Base-by-base conservation (phyloP, 1,140 invertebrate species). In the Lucilia sericata region DNA sequence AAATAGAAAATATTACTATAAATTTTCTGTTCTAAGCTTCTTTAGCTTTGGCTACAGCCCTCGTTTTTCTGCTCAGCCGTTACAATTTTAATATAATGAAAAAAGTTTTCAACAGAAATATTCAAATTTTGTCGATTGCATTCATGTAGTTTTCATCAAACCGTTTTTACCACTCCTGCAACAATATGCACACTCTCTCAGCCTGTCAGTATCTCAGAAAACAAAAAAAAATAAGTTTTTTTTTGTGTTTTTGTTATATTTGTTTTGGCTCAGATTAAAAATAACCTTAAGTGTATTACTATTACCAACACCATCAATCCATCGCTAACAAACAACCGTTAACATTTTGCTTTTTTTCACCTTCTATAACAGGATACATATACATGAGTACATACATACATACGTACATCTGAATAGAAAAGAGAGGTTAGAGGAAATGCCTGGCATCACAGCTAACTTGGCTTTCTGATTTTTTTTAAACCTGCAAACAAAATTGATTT, bases 271-370 rank as follows among this genome's bases (percentile, higher is more conserved):
- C 42, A 17, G 74, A 76, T 76, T 76, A 76, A 76, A 76, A 76
- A 76, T 76, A 76, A 17, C 34, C 74, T 76, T 76, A 76, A 76
- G 34, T 42, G 30, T 76, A n/a, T 76, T 76, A 76, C 74, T 34
- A 42, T 36, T 2, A 36, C 14, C 13, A 76, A 76, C 30, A 76
- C 17, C 30, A 76, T 76, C 13, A 36, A 42, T 42, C 74, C 8
- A 21, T 34, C 17, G 0, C 74, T 13, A 36, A 3, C 34, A 76
- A n/a, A 8, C 34, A 76, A 42, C 51, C 74, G n/a, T 0, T n/a
- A n/a, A 9, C 74, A 76, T 76, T 36, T 75, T 75, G 25, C 30
- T 1, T 55, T 55, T 49, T 55, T 13, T 55, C 51, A 55, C 17
- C 51, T 17, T 55, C 17, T 55, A 5, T 55, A 14, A 4, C 17